A percentile compares a stretch with the other conserved stretches of the same genome.
These are phyloP conservation scores for Heptranchias perlo DNA, from an alignment of 2,113 vertebrate species.

Conservation along the genomic window DNA sequence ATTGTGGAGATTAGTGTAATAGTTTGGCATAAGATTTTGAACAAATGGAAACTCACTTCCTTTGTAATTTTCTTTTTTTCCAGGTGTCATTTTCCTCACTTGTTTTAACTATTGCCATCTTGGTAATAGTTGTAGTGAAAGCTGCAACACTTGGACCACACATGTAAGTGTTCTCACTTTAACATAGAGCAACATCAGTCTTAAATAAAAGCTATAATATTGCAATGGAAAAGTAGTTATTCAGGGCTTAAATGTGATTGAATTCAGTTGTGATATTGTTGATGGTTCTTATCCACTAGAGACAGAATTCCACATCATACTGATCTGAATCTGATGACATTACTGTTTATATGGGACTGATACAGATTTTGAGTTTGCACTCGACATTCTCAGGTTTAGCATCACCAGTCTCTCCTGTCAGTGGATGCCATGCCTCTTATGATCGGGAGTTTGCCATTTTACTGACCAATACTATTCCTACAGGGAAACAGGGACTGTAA, in stretches of 20 bases:
- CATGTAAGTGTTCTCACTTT: constrained; percentile 62
- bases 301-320: background rate
- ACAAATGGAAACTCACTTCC: constrained; percentile 2
- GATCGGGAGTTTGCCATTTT: background rate
- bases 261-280: background rate
- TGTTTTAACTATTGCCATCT: constrained; percentile 71
- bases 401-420: background rate
- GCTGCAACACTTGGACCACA: constrained; percentile 67
- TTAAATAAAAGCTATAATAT: background rate
- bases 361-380: background rate
- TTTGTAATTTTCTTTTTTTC: constrained; percentile 42
- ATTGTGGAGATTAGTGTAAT: background rate
- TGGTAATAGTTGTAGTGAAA: constrained; percentile 70
- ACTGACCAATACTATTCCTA: background rate
- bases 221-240: background rate
- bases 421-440: background rate
- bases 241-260: background rate
- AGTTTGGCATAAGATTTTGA: background rate
- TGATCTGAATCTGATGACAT: background rate
- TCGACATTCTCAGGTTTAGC: background rate
- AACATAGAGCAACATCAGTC: background rate
- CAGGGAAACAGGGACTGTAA: background rate
- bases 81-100: constrained; percentile 84
- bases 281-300: background rate
- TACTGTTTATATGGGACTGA: background rate